A percentile compares a stretch with the other conserved stretches of the same genome.
phyloP scores from a whole-genome alignment of 2,113 vertebrate genomes.

The Hipposideros armiger region DNA sequence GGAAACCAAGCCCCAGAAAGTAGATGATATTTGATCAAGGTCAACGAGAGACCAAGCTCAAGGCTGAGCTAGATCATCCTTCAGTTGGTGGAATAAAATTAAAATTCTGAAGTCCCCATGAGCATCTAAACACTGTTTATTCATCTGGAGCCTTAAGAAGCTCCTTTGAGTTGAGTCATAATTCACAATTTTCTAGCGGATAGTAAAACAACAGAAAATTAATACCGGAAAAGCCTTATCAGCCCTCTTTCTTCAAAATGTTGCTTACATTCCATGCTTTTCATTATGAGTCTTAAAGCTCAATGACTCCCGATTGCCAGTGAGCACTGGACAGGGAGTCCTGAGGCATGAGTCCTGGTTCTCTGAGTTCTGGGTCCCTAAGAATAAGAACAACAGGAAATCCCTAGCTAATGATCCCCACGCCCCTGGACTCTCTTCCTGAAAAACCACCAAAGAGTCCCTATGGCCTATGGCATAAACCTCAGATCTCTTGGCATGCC shows the following conservation, averaged over 20 bases:
- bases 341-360: neutral
- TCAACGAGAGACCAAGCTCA: neutral
- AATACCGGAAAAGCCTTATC: neutral
- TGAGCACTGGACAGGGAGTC: neutral
- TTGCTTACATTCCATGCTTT: neutral
- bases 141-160: neutral
- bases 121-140: neutral
- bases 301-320: neutral
- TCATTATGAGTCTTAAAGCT: neutral
- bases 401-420: neutral
- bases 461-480: neutral
- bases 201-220: conserved; percentile 21
- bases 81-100: neutral
- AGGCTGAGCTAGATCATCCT: neutral
- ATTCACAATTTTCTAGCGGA: conserved; percentile 20
- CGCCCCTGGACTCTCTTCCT: neutral
- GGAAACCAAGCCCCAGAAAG: neutral
- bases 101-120: neutral
- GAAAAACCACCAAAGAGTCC: neutral
- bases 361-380: neutral
- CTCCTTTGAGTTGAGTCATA: neutral
- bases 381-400: neutral
- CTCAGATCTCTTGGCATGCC: neutral
- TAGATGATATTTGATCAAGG: neutral
- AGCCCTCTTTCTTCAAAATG: neutral